phyloP scores from a whole-genome alignment of 2,888 invertebrate species.

The Aelia acuminata region DNA sequence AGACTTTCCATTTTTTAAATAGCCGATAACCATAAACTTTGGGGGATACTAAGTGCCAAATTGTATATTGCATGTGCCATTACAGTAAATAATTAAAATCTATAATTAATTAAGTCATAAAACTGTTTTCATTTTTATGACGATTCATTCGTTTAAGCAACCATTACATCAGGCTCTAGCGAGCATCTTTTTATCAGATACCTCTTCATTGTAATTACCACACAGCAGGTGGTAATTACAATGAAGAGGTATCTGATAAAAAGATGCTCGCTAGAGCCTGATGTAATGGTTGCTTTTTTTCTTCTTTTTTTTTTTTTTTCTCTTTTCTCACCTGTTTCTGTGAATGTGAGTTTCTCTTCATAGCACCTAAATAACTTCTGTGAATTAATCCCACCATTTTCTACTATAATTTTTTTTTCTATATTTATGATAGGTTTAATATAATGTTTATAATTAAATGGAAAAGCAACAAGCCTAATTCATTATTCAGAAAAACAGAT shows the following conservation, averaged over 20 bases:
- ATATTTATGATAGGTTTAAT: background rate
- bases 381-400: background rate
- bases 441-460: background rate
- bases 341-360: background rate
- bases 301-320: too few species aligned
- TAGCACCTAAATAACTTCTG: background rate
- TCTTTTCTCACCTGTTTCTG: too few species aligned
- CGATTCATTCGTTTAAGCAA: conserved; percentile 3
- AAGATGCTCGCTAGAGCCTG: background rate
- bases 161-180: background rate
- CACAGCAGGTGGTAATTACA: background rate
- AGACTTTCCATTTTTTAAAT: too few species aligned
- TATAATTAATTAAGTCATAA: background rate
- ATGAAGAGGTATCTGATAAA: background rate
- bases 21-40: too few species aligned
- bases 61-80: background rate
- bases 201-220: background rate
- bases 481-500: too few species aligned
- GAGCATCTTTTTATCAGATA: background rate
- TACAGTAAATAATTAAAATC: background rate
- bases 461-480: too few species aligned
- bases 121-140: background rate
- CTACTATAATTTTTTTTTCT: background rate
- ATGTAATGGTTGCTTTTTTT: background rate
- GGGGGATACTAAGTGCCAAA: background rate